Evolutionary conservation across 2,797 vertebrate species (phyloP).

Genomic region (Geotrypetes seraphini): DNA sequence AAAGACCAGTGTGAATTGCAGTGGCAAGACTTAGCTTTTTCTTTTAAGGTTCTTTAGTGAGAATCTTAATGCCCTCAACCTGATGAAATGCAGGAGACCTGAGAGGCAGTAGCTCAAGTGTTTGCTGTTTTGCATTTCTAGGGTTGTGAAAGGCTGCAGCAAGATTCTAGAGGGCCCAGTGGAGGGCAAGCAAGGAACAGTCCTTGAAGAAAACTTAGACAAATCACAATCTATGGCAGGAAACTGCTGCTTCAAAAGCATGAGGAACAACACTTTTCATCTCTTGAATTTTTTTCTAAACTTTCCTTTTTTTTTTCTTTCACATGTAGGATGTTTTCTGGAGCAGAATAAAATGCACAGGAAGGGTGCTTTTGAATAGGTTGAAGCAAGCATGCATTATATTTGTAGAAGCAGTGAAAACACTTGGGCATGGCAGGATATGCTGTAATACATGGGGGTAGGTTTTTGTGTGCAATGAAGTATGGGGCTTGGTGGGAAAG

Average conservation of each 20-base stretch:
- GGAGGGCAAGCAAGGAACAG: conserved; percentile 15
- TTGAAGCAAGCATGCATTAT: too few relatives aligned
- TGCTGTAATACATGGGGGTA: too few relatives aligned
- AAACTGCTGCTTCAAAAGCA: conserved; percentile 9
- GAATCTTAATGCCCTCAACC: conserved; percentile 49
- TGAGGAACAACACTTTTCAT: conserved; percentile 29
- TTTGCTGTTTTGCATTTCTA: conserved; percentile 15
- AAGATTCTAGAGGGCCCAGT: conserved; percentile 34
- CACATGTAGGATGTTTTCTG: too few relatives aligned
- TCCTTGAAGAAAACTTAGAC: conserved; percentile 8
- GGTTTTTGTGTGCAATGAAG: too few relatives aligned
- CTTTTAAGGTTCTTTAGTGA: conserved; percentile 23
- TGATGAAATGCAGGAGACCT: conserved; percentile 30
- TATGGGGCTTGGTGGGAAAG: too few relatives aligned
- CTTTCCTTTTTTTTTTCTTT: too few relatives aligned
- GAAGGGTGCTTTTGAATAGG: too few relatives aligned
- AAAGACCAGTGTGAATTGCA: conserved; percentile 60
- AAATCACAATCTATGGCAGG: neutral
- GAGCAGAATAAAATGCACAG: too few relatives aligned
- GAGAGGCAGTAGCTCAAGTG: conserved; percentile 37
- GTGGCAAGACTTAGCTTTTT: conserved; percentile 57
- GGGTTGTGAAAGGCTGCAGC: conserved; percentile 19
- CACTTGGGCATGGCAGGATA: too few relatives aligned
- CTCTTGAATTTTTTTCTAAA: conserved; percentile 32
- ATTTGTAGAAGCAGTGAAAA: too few relatives aligned